phyloP scores from a whole-genome alignment of 1,140 invertebrate genomes.

The Apis laboriosa region DNA sequence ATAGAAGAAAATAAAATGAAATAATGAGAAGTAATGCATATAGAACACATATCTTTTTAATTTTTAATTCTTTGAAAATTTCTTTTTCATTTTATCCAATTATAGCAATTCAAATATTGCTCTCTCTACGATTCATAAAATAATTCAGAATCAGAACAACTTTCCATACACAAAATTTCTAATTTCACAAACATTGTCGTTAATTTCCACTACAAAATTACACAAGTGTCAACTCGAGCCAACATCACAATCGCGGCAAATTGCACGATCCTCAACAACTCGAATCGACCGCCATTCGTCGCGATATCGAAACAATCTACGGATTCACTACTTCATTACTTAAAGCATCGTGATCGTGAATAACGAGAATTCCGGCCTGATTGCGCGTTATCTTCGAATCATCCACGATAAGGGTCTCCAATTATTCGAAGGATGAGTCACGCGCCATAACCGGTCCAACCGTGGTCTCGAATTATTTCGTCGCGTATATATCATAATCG shows the following conservation, averaged over 20 bases:
- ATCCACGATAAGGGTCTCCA: constrained; percentile 41
- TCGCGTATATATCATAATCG: constrained; percentile 59
- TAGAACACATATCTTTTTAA: too few relatives aligned
- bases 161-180: background rate
- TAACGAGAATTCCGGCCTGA: constrained; percentile 47
- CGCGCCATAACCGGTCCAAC: constrained; percentile 20
- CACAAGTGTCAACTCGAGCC: constrained; percentile 13
- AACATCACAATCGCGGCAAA: constrained; percentile 31
- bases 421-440: constrained; percentile 55
- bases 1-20: too few relatives aligned
- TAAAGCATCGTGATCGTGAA: constrained; percentile 13
- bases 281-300: constrained; percentile 47
- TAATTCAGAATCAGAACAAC: background rate
- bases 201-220: background rate
- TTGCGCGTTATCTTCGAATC: constrained; percentile 29
- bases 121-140: background rate
- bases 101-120: background rate
- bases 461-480: constrained; percentile 57
- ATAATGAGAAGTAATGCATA: too few relatives aligned
- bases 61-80: too few relatives aligned
- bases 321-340: background rate
- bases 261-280: constrained; percentile 35
- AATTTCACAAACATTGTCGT: too few relatives aligned
- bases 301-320: constrained; percentile 22
- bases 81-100: too few relatives aligned